phyloP scores from a whole-genome alignment of 30 jellyfish, hydroid and myxozoan genomes.

The Cassiopea andromeda region DNA sequence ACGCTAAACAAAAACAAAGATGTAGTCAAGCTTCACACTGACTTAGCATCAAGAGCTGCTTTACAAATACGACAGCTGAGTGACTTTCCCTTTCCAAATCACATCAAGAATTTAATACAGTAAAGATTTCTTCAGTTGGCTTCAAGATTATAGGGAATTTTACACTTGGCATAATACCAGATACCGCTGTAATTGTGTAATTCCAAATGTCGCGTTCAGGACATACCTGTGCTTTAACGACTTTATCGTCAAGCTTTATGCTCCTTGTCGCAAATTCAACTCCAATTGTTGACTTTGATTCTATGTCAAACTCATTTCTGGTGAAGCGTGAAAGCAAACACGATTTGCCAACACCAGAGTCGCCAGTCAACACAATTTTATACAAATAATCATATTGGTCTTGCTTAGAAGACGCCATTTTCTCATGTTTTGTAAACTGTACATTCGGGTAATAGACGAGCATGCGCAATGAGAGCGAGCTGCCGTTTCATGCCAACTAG shows the following conservation, averaged over 20 bases:
- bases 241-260: constrained; percentile 80
- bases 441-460: not conserved
- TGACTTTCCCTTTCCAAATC: no score
- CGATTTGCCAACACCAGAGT: constrained; percentile 98
- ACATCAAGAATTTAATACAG: no score
- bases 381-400: constrained; percentile 94
- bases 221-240: constrained; percentile 94
- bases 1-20: no score
- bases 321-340: constrained; percentile 95
- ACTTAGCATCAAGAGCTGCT: no score
- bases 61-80: no score
- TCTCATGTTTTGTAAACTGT: not conserved
- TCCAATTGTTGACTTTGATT: constrained; percentile 97
- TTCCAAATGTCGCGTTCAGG: no score
- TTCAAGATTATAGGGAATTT: no score
- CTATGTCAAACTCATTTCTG: constrained; percentile 94
- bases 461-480: not conserved
- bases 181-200: no score
- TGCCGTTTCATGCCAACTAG: not conserved
- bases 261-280: constrained; percentile 99
- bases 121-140: no score
- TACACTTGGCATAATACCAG: no score
- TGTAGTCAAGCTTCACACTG: no score
- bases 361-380: constrained; percentile 95
- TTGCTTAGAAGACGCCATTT: constrained; percentile 64